These are phyloP conservation scores for Cecidostiba fungosa DNA, from an alignment of 2,888 invertebrate genomes.

Conservation along the genomic window DNA sequence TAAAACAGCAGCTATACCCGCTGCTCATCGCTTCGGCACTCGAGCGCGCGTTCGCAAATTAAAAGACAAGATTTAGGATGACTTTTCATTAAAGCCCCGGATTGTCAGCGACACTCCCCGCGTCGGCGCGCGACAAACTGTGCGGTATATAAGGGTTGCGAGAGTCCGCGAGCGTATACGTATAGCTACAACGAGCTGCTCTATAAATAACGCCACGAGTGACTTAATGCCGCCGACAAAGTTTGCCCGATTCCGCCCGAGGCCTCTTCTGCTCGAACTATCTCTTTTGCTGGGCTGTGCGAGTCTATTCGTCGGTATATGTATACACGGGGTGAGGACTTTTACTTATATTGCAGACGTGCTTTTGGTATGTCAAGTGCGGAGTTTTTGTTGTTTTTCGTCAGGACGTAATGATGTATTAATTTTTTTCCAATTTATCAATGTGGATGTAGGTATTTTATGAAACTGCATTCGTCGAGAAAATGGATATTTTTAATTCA, in stretches of 20 bases:
- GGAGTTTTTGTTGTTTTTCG: neutral
- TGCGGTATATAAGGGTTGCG: constrained; percentile 71
- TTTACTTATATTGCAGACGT: constrained; percentile 35
- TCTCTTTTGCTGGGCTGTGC: constrained; percentile 29
- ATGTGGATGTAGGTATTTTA: neutral
- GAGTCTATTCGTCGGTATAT: neutral
- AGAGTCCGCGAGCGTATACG: constrained; percentile 26
- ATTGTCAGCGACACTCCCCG: constrained; percentile 75
- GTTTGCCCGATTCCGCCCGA: constrained; percentile 68
- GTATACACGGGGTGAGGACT: neutral
- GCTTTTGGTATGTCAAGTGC: constrained; percentile 38
- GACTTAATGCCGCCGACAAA: constrained; percentile 74
- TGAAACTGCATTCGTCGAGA: neutral
- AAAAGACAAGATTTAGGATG: constrained; percentile 69
- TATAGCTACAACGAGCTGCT: constrained; percentile 55
- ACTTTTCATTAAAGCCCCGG: constrained; percentile 75
- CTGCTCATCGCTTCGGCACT: constrained; percentile 14
- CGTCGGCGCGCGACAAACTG: constrained; percentile 70
- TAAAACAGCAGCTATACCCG: neutral
- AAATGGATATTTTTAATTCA: neutral
- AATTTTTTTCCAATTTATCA: too few relatives aligned
- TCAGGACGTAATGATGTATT: too few relatives aligned
- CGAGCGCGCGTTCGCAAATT: constrained; percentile 48
- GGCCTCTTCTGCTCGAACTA: constrained; percentile 56
- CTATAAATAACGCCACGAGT: constrained; percentile 76